A percentile compares a stretch with the other conserved stretches of the same genome.
These are phyloP conservation scores for Bursaphelenchus okinawaensis DNA, from an alignment of 2,888 invertebrate genomes.

Conservation along the genomic window DNA sequence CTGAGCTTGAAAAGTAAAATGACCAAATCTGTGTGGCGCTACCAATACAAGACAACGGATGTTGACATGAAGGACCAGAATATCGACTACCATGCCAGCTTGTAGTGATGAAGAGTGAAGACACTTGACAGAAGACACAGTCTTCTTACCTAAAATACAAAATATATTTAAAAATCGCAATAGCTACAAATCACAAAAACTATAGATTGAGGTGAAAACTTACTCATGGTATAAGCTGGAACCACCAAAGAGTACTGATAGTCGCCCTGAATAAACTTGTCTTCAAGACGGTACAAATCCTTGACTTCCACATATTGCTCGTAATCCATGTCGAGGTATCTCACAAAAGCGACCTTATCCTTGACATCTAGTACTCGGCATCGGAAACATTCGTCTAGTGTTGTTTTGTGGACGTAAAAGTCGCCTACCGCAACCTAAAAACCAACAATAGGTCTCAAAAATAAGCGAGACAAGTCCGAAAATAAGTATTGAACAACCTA, in stretches of 20 bases:
- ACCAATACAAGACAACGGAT: not conserved
- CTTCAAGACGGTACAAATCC: not conserved
- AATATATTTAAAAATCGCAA: no score
- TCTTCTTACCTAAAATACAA: no score
- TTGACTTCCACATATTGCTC: not conserved
- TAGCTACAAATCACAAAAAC: no score
- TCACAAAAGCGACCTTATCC: not conserved
- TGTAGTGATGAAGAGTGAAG: no score
- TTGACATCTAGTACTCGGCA: not conserved
- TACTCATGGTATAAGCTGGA: not conserved
- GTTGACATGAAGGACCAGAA: not conserved
- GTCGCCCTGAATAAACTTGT: not conserved
- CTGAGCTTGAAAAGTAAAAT: not conserved
- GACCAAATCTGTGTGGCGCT: not conserved
- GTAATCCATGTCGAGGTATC: not conserved
- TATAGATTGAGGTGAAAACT: no score
- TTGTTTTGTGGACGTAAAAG: no score
- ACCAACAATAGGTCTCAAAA: not conserved
- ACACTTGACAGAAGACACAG: no score
- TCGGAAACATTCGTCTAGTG: no score
- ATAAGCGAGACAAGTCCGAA: not conserved
- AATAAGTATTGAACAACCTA: not conserved
- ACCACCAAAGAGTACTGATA: not conserved
- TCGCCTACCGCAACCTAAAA: not conserved
- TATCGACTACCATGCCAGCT: not conserved